phyloP scores from a whole-genome alignment of 2,113 vertebrate genomes.

The Calcarius ornatus region DNA sequence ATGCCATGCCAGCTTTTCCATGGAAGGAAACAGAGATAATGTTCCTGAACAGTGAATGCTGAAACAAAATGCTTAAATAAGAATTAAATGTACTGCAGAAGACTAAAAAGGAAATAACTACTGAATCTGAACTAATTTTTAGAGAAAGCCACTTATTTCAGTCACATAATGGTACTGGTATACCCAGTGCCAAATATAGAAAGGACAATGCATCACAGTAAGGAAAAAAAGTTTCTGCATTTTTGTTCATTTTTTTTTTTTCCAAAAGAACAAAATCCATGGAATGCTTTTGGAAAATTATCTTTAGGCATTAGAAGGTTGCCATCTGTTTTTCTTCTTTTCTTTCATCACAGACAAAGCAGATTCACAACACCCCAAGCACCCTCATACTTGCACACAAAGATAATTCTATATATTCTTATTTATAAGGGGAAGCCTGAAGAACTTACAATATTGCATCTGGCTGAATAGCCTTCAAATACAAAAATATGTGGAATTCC shows the following conservation, averaged over 20 bases:
- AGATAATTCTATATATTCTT: background rate
- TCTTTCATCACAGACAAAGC: background rate
- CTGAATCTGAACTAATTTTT: background rate
- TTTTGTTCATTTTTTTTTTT: background rate
- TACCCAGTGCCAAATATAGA: background rate
- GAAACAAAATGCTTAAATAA: background rate
- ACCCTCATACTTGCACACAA: background rate
- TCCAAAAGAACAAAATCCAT: background rate
- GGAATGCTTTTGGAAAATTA: background rate
- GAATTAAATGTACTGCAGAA: background rate
- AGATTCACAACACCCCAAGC: background rate
- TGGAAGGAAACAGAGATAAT: slow-evolving; percentile 21
- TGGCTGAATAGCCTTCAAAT: background rate
- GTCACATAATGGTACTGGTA: background rate
- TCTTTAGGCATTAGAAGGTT: background rate
- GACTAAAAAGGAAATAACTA: background rate
- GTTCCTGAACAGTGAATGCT: background rate
- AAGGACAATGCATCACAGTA: background rate
- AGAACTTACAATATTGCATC: background rate
- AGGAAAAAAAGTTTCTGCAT: background rate
- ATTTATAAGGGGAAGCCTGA: background rate
- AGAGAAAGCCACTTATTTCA: background rate
- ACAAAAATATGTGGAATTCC: background rate
- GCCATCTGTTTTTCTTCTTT: background rate
- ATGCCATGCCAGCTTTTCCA: slow-evolving; percentile 17